Evolutionary conservation across 2,888 invertebrate genomes (phyloP).

Genomic region (Scrobipalpa costella): DNA sequence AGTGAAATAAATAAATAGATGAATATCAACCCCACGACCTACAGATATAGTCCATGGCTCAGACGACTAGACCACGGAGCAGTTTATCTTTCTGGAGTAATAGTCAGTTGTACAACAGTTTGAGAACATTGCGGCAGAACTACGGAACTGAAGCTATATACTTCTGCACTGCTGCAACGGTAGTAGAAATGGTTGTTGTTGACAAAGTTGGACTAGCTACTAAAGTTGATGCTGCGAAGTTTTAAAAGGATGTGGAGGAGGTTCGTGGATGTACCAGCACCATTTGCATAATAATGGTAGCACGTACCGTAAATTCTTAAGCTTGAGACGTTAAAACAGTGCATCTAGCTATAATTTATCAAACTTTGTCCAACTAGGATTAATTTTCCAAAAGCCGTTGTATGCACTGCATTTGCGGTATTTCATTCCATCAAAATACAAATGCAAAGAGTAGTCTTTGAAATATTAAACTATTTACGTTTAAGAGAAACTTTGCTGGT

Average conservation of each 20-base stretch:
- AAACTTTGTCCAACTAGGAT: background rate
- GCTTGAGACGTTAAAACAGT: background rate
- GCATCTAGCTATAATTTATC: background rate
- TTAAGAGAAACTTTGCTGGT: too few relatives aligned
- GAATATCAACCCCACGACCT: too few relatives aligned
- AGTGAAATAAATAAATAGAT: too few relatives aligned
- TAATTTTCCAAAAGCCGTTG: background rate
- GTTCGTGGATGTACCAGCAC: background rate
- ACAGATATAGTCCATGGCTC: too few relatives aligned
- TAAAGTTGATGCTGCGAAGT: constrained; percentile 1
- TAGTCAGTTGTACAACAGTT: constrained; percentile 6
- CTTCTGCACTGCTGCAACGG: background rate
- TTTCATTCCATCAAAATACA: too few relatives aligned
- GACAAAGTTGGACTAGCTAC: background rate
- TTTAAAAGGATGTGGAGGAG: background rate
- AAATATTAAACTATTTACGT: too few relatives aligned
- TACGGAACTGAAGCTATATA: background rate
- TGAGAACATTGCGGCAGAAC: background rate
- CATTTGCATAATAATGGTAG: constrained; percentile 1
- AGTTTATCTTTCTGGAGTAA: background rate
- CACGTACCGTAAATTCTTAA: background rate
- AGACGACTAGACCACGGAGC: too few relatives aligned
- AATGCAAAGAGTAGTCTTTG: too few relatives aligned
- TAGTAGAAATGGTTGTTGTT: background rate
- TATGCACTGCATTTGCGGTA: too few relatives aligned